phyloP scores from a whole-genome alignment of 2,888 invertebrate genomes.

The Acleris cristana region DNA sequence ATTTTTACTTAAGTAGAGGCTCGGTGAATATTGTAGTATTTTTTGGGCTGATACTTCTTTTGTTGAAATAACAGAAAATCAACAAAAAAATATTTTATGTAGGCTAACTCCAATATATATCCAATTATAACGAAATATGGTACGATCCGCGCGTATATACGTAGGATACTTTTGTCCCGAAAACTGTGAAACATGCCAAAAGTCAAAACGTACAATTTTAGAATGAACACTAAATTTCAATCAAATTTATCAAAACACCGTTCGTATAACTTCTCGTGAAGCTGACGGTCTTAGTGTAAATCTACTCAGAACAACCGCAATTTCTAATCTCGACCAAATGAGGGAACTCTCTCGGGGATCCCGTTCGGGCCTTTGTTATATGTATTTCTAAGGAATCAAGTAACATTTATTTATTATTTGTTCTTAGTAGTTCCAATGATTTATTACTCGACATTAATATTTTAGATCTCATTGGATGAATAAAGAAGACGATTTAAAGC shows the following conservation, averaged over 20 bases:
- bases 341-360: slow-evolving; percentile 23
- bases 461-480: neutral
- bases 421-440: slow-evolving; percentile 2
- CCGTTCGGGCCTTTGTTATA: slow-evolving; percentile 7
- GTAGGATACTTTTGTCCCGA: too few species aligned
- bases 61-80: too few species aligned
- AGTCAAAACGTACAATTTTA: too few species aligned
- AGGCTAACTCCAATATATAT: too few species aligned
- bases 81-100: too few species aligned
- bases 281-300: slow-evolving; percentile 6
- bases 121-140: too few species aligned
- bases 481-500: too few species aligned
- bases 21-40: too few species aligned
- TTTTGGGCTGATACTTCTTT: too few species aligned
- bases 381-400: slow-evolving; percentile 11
- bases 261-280: slow-evolving; percentile 6
- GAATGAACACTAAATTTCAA: too few species aligned
- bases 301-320: slow-evolving; percentile 24
- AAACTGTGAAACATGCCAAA: too few species aligned
- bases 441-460: slow-evolving; percentile 3
- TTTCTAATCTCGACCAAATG: slow-evolving; percentile 29
- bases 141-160: too few species aligned
- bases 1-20: neutral
- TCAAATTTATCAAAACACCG: neutral
- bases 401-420: slow-evolving; percentile 10